Evolutionary conservation across 2,113 vertebrate genomes (phyloP).

Genomic region (Andinoacara biseriatus): DNA sequence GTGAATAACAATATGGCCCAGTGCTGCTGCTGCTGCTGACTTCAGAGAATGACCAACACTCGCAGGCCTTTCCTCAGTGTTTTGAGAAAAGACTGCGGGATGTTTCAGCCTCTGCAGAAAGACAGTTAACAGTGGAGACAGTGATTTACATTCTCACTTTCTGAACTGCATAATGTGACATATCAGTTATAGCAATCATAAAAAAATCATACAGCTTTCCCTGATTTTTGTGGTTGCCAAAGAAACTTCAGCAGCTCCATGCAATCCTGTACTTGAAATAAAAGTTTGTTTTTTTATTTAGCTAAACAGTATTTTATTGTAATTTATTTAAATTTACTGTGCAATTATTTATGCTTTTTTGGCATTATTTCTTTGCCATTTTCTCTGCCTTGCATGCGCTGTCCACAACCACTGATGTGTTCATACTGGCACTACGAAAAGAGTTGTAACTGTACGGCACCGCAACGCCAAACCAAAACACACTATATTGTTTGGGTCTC

Average conservation of each 20-base stretch:
- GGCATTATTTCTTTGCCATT: not conserved
- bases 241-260: not conserved
- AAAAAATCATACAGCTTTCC: not conserved
- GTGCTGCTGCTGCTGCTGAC: constrained; percentile 53
- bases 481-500: not conserved
- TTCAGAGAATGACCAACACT: constrained; percentile 54
- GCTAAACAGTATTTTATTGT: not conserved
- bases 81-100: not conserved
- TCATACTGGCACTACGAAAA: not conserved
- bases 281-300: not conserved
- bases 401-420: not conserved
- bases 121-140: not conserved
- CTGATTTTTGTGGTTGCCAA: not conserved
- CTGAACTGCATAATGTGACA: not conserved
- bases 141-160: not conserved
- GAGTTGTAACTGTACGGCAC: not conserved
- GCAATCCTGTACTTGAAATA: rapidly evolving
- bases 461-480: not conserved
- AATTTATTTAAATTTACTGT: not conserved
- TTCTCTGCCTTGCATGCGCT: not conserved
- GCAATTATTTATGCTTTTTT: not conserved
- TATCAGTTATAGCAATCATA: not conserved
- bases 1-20: constrained; percentile 79
- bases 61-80: constrained; percentile 20
- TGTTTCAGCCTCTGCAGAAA: not conserved